A percentile compares a stretch with the other conserved stretches of the same genome.
phyloP scores from a whole-genome alignment of 2,113 vertebrate genomes.

The Phrynocephalus versicolor region DNA sequence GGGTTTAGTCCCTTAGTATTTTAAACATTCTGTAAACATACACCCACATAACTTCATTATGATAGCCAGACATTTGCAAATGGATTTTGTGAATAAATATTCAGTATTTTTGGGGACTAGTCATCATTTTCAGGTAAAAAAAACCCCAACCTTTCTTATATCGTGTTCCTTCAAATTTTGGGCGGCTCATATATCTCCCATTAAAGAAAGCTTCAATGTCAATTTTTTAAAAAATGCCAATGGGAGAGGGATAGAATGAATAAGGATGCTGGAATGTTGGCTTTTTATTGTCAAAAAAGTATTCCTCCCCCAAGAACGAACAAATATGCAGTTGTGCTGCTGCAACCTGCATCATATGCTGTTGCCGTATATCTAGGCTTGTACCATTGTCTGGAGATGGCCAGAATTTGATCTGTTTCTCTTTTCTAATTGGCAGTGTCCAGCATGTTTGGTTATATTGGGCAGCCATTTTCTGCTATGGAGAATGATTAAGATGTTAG shows the following conservation, averaged over 20 bases:
- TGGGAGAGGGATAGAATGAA: background rate
- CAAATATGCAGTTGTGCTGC: background rate
- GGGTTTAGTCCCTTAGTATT: background rate
- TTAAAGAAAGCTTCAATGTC: background rate
- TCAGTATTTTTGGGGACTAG: too few relatives aligned
- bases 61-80: too few relatives aligned
- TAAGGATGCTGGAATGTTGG: background rate
- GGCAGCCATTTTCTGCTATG: background rate
- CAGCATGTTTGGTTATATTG: background rate
- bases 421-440: background rate
- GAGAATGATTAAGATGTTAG: background rate
- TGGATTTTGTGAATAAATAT: too few relatives aligned
- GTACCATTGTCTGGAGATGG: background rate
- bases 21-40: too few relatives aligned
- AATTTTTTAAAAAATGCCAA: background rate
- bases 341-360: background rate
- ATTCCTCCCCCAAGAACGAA: background rate
- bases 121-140: too few relatives aligned
- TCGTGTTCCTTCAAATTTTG: background rate
- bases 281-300: background rate
- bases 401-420: background rate
- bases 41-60: too few relatives aligned
- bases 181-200: background rate
- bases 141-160: background rate
- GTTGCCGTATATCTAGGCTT: background rate